Evolutionary conservation across 1,140 invertebrate genomes (phyloP).

Genomic region (Campoletis sonorensis): DNA sequence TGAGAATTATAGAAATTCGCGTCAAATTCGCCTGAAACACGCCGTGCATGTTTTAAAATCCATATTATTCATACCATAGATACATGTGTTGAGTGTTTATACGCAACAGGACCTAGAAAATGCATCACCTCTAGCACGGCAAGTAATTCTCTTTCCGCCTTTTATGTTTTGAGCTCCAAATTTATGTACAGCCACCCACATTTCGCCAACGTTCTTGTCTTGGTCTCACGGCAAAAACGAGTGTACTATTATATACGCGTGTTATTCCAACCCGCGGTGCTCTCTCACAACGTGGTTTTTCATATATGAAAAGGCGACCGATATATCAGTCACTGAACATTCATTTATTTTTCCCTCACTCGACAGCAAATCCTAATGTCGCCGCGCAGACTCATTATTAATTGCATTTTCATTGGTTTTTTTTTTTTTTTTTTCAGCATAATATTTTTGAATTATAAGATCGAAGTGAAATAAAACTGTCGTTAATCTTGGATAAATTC

Average conservation of each 20-base stretch:
- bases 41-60: no score
- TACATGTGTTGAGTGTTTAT: no score
- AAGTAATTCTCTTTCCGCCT: background rate
- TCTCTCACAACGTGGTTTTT: constrained; percentile 34
- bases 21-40: no score
- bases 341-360: background rate
- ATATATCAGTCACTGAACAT: constrained; percentile 11
- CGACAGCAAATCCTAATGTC: constrained; percentile 27
- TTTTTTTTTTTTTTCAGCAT: background rate
- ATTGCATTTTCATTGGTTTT: background rate
- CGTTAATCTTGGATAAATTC: no score
- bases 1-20: no score
- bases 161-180: background rate
- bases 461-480: no score
- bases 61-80: no score
- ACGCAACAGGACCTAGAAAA: no score
- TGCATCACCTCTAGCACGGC: background rate
- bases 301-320: constrained; percentile 29
- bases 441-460: background rate
- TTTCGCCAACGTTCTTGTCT: constrained; percentile 38
- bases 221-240: background rate
- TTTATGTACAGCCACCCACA: constrained; percentile 40
- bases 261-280: background rate
- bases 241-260: constrained; percentile 31
- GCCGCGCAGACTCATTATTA: background rate